Percentiles rank a stretch among this genome's conserved stretches.
These are phyloP conservation scores for Rhyacophila evoluta DNA, from an alignment of 2,888 invertebrate genomes.

Conservation along the genomic window DNA sequence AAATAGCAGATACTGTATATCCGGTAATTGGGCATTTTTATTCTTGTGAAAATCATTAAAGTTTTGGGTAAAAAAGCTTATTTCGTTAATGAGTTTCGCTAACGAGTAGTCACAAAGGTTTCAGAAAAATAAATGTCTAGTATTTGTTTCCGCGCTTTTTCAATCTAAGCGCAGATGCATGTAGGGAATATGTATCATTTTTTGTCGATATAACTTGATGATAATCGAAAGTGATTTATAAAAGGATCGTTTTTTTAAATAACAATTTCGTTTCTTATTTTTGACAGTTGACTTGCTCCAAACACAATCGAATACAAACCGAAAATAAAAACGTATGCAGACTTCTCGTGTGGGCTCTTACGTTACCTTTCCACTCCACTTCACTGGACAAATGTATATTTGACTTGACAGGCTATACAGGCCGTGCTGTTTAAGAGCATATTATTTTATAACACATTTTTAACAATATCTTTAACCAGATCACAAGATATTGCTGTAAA, in stretches of 20 bases:
- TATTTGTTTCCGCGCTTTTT: no score
- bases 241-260: constrained; percentile 34
- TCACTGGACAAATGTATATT: neutral
- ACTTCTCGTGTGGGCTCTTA: neutral
- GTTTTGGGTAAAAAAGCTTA: no score
- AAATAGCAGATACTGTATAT: no score
- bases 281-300: constrained; percentile 16
- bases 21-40: no score
- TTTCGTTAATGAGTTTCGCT: no score
- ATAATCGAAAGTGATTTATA: constrained; percentile 50
- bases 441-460: neutral
- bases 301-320: constrained; percentile 25
- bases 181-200: neutral
- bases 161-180: constrained; percentile 4
- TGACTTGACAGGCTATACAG: neutral
- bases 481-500: no score
- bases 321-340: neutral
- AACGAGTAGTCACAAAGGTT: no score
- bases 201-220: constrained; percentile 42
- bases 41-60: no score
- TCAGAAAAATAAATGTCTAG: no score
- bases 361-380: neutral
- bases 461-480: no score
- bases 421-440: neutral
- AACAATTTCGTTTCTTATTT: constrained; percentile 13